These are phyloP conservation scores for Ceyx melanurus DNA, from an alignment of 2,113 vertebrate genomes.

Conservation along the genomic window DNA sequence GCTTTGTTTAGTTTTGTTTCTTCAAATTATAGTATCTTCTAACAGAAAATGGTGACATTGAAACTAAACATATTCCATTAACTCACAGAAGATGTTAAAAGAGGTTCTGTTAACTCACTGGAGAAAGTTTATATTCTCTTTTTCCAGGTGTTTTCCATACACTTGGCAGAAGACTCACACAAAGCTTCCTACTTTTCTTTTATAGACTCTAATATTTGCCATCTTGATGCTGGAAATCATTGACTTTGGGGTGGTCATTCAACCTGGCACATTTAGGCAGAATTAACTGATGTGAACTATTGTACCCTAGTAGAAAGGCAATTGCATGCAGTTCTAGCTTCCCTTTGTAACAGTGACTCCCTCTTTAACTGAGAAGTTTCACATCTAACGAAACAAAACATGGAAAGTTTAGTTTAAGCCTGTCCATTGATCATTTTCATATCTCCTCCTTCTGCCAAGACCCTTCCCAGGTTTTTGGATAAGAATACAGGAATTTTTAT, in stretches of 20 bases:
- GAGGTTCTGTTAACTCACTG: neutral
- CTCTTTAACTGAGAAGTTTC: neutral
- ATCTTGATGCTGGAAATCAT: neutral
- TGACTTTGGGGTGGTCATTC: neutral
- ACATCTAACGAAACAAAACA: neutral
- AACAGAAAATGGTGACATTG: neutral
- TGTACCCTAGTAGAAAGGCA: neutral
- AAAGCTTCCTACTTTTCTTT: neutral
- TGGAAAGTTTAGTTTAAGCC: neutral
- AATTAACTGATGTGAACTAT: neutral
- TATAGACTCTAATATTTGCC: neutral
- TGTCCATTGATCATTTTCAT: neutral
- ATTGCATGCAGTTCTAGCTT: neutral
- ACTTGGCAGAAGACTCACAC: neutral
- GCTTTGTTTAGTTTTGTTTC: neutral
- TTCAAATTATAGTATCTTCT: neutral
- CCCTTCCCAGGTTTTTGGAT: neutral
- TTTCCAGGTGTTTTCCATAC: neutral
- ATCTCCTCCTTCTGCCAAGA: neutral
- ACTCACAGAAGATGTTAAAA: neutral
- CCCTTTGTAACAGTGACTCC: neutral
- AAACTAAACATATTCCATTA: neutral
- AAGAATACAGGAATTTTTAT: neutral
- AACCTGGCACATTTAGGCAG: neutral
- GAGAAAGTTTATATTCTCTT: neutral